Evolutionary conservation across 2,888 invertebrate genomes (phyloP).

Genomic region (Elmis aenea): DNA sequence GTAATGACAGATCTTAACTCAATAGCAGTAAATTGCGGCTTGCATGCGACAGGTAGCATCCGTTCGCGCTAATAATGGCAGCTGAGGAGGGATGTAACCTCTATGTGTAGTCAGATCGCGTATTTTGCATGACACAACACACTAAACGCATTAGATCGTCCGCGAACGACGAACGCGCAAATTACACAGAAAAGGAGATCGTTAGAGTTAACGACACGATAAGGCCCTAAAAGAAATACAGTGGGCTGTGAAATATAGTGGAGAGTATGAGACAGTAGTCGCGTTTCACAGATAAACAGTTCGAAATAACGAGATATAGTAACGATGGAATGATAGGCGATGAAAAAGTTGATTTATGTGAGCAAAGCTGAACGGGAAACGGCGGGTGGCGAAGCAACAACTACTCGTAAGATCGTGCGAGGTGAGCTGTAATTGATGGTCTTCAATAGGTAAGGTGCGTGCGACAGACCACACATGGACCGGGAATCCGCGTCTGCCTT

Average conservation of each 20-base stretch:
- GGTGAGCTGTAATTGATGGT: slow-evolving; percentile 15
- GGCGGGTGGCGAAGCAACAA: slow-evolving; percentile 9
- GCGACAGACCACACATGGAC: slow-evolving; percentile 28
- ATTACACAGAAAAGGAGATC: slow-evolving; percentile 41
- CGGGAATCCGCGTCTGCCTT: slow-evolving; percentile 16
- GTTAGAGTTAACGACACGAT: slow-evolving; percentile 43
- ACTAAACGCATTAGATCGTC: slow-evolving; percentile 37
- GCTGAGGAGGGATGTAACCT: slow-evolving; percentile 4
- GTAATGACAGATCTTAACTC: slow-evolving; percentile 39
- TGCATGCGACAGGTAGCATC: slow-evolving; percentile 37
- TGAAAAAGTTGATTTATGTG: slow-evolving; percentile 12
- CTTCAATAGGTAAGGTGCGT: slow-evolving; percentile 16
- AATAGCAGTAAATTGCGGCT: slow-evolving; percentile 39
- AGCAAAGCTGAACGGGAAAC: slow-evolving; percentile 9
- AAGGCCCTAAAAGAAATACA: slow-evolving; percentile 34
- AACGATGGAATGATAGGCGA: slow-evolving; percentile 12
- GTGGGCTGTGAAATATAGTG: slow-evolving; percentile 27
- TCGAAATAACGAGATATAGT: slow-evolving; percentile 18
- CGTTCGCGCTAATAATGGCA: slow-evolving; percentile 22
- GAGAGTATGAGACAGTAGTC: slow-evolving; percentile 25
- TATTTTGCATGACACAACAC: slow-evolving; percentile 30
- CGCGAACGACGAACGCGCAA: slow-evolving; percentile 29
- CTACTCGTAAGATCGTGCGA: slow-evolving; percentile 13
- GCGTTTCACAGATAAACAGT: slow-evolving; percentile 30
- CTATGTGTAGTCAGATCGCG: slow-evolving; percentile 16